Percentiles rank a stretch among this genome's conserved stretches.
phyloP scores from a whole-genome alignment of 2,113 vertebrate genomes.

The Daphoenositta chrysoptera region DNA sequence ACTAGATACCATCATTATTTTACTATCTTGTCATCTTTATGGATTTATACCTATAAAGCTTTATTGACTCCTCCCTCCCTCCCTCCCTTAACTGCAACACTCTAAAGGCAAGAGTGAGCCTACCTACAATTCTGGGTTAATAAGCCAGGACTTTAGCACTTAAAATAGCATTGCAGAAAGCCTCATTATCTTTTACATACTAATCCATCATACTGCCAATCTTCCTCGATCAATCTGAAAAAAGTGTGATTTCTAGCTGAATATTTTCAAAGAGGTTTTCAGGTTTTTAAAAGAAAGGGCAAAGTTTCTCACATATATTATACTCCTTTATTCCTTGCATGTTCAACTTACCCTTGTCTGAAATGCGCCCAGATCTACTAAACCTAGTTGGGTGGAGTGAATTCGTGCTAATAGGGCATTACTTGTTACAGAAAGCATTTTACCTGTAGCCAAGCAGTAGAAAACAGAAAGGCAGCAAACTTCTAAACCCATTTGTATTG shows the following conservation, averaged over 20 bases:
- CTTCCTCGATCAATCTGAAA: background rate
- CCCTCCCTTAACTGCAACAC: background rate
- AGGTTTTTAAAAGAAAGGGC: background rate
- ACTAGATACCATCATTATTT: conserved; percentile 13
- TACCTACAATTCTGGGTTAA: conserved; percentile 17
- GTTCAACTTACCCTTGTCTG: background rate
- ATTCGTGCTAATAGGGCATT: background rate
- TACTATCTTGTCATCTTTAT: background rate
- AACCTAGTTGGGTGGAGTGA: background rate
- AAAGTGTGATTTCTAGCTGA: background rate
- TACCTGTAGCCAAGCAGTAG: background rate
- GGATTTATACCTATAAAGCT: background rate
- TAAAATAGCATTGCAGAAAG: conserved; percentile 16
- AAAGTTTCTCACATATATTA: background rate
- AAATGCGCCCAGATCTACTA: background rate
- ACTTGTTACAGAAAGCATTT: background rate
- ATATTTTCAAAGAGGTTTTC: conserved; percentile 1
- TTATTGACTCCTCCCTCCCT: background rate
- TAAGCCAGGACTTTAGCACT: conserved; percentile 18
- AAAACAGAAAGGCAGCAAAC: background rate
- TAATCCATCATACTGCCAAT: conserved; percentile 9
- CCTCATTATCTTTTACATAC: conserved; percentile 37
- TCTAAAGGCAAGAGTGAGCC: background rate
- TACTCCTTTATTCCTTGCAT: background rate
- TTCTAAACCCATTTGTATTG: background rate